These are phyloP conservation scores for Temnothorax rugatulus DNA, from an alignment of 2,888 invertebrate species.

Conservation along the genomic window DNA sequence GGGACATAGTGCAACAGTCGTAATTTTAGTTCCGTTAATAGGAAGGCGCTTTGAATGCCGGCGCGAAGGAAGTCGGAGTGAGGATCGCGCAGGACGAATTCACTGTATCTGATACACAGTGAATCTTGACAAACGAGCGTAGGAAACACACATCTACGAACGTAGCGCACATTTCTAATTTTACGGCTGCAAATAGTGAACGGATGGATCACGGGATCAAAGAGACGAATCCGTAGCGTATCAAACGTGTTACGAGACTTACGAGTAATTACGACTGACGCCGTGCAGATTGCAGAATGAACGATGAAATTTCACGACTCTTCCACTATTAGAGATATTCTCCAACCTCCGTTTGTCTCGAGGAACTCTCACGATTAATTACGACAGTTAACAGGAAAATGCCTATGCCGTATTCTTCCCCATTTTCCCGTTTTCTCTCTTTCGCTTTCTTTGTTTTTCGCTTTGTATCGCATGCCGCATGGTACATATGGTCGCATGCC, in stretches of 20 bases:
- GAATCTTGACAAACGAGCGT: slow-evolving; percentile 16
- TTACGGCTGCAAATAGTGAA: slow-evolving; percentile 64
- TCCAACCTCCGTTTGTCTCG: slow-evolving; percentile 55
- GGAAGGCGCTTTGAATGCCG: slow-evolving; percentile 46
- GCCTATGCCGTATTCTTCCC: not conserved
- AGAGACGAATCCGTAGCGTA: slow-evolving; percentile 54
- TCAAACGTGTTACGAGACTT: slow-evolving; percentile 35
- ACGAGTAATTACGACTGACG: slow-evolving; percentile 62
- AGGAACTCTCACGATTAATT: slow-evolving; percentile 73
- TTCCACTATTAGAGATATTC: slow-evolving; percentile 62
- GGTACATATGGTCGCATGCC: not conserved
- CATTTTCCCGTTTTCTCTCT: slow-evolving; percentile 4
- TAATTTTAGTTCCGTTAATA: slow-evolving; percentile 56
- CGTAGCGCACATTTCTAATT: slow-evolving; percentile 62
- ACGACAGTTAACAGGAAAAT: slow-evolving; percentile 73
- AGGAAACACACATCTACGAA: slow-evolving; percentile 32
- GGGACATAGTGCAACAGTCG: slow-evolving; percentile 56
- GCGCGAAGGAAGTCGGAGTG: slow-evolving; percentile 24
- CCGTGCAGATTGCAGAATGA: slow-evolving; percentile 68
- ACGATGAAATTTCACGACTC: slow-evolving; percentile 68
- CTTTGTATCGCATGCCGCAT: not conserved
- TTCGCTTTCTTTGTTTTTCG: slow-evolving; percentile 3
- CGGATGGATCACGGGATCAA: slow-evolving; percentile 65
- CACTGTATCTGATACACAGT: slow-evolving; percentile 57
- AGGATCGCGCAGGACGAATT: slow-evolving; percentile 39